Evolutionary conservation across 2,888 invertebrate genomes (phyloP).

Genomic region (Phaedon cochleariae): DNA sequence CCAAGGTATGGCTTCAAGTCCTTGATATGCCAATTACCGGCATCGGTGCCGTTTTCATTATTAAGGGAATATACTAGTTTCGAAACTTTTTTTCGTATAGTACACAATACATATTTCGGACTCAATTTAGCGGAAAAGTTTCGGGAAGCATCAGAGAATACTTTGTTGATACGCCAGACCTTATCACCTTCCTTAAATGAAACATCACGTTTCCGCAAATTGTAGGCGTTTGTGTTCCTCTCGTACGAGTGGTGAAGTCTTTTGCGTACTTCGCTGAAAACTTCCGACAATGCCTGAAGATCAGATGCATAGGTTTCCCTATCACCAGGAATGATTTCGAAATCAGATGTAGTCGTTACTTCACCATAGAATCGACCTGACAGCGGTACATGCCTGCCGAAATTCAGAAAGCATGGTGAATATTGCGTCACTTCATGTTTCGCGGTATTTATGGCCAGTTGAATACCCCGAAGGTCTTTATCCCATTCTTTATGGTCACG

Average conservation of each 20-base stretch:
- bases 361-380: not conserved
- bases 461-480: too few relatives aligned
- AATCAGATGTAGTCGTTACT: not conserved
- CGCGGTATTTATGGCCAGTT: too few relatives aligned
- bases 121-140: slow-evolving; percentile 25
- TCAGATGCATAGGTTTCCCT: too few relatives aligned
- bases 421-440: too few relatives aligned
- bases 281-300: too few relatives aligned
- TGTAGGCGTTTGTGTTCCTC: slow-evolving; percentile 16
- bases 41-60: too few relatives aligned
- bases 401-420: not conserved
- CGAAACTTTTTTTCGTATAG: not conserved
- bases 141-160: slow-evolving; percentile 18
- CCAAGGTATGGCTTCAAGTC: too few relatives aligned
- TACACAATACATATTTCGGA: slow-evolving; percentile 7
- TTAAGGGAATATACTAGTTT: too few relatives aligned
- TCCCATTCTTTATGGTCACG: too few relatives aligned
- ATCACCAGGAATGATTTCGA: too few relatives aligned
- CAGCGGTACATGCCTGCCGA: not conserved
- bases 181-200: slow-evolving; percentile 22
- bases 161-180: slow-evolving; percentile 27
- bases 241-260: too few relatives aligned
- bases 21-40: too few relatives aligned
- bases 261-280: slow-evolving; percentile 11
- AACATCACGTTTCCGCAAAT: slow-evolving; percentile 23